A percentile compares a stretch with the other conserved stretches of the same genome.
Evolutionary conservation across 2,797 vertebrate genomes (phyloP).

Genomic region (Craterocephalus amniculus): DNA sequence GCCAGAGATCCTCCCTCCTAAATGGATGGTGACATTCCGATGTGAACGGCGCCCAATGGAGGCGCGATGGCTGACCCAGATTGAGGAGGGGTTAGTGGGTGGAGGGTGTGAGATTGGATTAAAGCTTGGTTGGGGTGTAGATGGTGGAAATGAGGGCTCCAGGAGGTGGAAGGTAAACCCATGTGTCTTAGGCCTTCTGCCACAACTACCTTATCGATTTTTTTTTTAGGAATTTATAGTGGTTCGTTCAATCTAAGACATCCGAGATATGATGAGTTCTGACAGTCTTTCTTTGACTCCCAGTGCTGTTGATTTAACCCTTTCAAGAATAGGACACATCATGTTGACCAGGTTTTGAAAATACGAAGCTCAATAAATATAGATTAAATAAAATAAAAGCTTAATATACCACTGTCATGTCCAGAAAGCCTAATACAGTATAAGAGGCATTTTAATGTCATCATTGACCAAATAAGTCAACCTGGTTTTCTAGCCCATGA

Average conservation of each 20-base stretch:
- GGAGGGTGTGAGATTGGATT: constrained; percentile 50
- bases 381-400: neutral
- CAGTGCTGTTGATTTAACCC: constrained; percentile 45
- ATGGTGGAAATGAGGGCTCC: neutral
- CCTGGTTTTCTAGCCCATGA: neutral
- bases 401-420: neutral
- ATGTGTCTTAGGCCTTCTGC: constrained; percentile 7
- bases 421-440: neutral
- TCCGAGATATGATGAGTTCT: constrained; percentile 25
- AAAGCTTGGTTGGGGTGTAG: constrained; percentile 39
- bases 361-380: constrained; percentile 1
- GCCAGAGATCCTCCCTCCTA: constrained; percentile 65
- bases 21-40: constrained; percentile 77
- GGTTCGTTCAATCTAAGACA: constrained; percentile 9
- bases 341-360: constrained; percentile 4
- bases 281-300: constrained; percentile 42
- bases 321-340: constrained; percentile 3
- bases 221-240: constrained; percentile 10
- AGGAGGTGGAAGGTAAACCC: constrained; percentile 26
- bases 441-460: neutral
- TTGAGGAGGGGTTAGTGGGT: constrained; percentile 38
- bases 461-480: neutral
- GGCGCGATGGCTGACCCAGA: constrained; percentile 77
- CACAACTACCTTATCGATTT: constrained; percentile 29
- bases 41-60: constrained; percentile 59